Evolutionary conservation across 2,797 vertebrate genomes (phyloP).

Genomic region (Manis crassicaudata): DNA sequence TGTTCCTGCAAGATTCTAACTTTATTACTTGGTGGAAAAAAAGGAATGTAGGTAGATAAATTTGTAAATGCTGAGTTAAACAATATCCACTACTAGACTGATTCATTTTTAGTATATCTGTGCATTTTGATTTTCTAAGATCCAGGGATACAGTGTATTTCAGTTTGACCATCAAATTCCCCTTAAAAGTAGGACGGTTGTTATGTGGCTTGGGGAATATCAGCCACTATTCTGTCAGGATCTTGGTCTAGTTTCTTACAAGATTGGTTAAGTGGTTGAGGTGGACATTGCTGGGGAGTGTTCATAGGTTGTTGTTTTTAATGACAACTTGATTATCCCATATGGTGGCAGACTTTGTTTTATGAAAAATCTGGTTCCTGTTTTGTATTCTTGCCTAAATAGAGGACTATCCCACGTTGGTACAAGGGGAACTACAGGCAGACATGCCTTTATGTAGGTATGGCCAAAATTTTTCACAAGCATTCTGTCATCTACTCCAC

Average conservation of each 20-base stretch:
- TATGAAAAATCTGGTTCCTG: neutral
- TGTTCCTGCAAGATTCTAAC: neutral
- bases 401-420: neutral
- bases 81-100: neutral
- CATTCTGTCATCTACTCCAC: neutral
- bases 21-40: neutral
- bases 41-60: neutral
- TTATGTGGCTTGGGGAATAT: neutral
- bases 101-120: conserved; percentile 6
- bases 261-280: conserved; percentile 37
- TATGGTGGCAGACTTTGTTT: neutral
- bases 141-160: neutral
- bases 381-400: neutral
- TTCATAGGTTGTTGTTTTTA: neutral
- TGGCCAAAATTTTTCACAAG: neutral
- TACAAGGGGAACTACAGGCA: neutral
- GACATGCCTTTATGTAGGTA: neutral
- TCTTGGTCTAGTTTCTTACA: conserved; percentile 15
- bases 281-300: neutral
- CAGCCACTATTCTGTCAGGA: neutral
- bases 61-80: conserved; percentile 10
- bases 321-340: neutral
- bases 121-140: conserved; percentile 9
- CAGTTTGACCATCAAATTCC: neutral
- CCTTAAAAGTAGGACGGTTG: neutral